Evolutionary conservation across 2,113 vertebrate genomes (phyloP), one percentile per base, ranked within the genome.

Genomic region (Myrmecophaga tridactyla): DNA sequence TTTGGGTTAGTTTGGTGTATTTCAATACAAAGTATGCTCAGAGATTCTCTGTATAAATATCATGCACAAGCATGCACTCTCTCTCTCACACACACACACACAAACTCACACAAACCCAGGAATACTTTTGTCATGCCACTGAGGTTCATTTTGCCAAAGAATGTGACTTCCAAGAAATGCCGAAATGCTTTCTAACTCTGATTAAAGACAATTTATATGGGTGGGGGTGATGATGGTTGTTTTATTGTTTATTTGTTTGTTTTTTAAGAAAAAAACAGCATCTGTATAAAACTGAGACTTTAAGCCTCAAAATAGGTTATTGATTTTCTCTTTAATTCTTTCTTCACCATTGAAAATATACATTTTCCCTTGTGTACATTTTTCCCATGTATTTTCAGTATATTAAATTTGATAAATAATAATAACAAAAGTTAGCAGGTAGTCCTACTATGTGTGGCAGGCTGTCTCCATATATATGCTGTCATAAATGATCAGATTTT

Each of bases 31-130:
- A 1, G 94, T 92, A 81, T 93, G 91, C 96, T 58, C 92, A 63
- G 78, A 95, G 89, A 96, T 97, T 97, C 97, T 97, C 98, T 97
- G 95, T 94, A 83, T 95, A 96, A 97, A 86, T 96, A 96, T 93
- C 85, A 91, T 92, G 97, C 92, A 91, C 92, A 95, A 46, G 56
- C 56, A 41, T 31, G 53, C 93, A 96, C n/a, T 51, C n/a, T n/a
- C n/a, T n/a, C n/a, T n/a, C n/a, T n/a, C 43, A 31, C 72, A 95
- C 51, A n/a, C 20, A 96, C 85, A 94, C 93, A 96, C n/a, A n/a
- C n/a, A n/a, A n/a, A n/a, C n/a, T n/a, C 94, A 96, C 96, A 95
- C 76, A 88, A 90, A 94, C 70, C 86, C 77, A 96, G 56, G 95
- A 95, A 97, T 90, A 90, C 70, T 97, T 83, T 86, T 88, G 93